A percentile compares a stretch with the other conserved stretches of the same genome.
These are phyloP conservation scores for Columba guinea DNA, from an alignment of 2,797 vertebrate species.

Conservation along the genomic window DNA sequence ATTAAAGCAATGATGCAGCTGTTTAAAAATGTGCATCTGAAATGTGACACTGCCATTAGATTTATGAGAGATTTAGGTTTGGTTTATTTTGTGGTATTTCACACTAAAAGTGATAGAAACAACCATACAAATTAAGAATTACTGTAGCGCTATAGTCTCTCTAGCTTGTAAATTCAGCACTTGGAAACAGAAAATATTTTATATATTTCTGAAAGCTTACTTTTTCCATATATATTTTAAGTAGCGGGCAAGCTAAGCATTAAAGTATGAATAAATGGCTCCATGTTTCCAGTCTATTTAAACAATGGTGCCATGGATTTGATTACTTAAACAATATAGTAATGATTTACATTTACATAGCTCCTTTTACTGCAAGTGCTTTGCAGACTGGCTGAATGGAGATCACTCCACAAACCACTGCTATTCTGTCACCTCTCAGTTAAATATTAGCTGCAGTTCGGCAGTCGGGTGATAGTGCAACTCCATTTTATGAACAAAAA, in stretches of 20 bases:
- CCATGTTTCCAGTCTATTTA: constrained; percentile 30
- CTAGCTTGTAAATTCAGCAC: constrained; percentile 25
- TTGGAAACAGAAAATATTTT: neutral
- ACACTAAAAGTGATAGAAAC: constrained; percentile 34
- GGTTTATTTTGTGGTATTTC: constrained; percentile 55
- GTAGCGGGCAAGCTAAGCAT: neutral
- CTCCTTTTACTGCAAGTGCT: neutral
- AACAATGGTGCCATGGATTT: constrained; percentile 7
- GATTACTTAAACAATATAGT: constrained; percentile 44
- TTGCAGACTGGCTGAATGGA: neutral
- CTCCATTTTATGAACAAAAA: constrained; percentile 4
- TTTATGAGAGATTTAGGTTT: constrained; percentile 35
- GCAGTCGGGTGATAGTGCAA: neutral
- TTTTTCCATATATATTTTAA: constrained; percentile 49
- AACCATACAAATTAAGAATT: constrained; percentile 58
- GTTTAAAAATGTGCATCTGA: constrained; percentile 33
- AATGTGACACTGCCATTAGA: neutral
- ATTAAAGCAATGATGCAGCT: constrained; percentile 17
- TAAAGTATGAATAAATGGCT: constrained; percentile 49
- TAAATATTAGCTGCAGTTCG: neutral
- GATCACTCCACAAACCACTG: neutral
- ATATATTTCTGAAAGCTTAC: constrained; percentile 32
- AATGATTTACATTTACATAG: constrained; percentile 20
- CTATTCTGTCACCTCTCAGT: neutral
- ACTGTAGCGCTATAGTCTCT: neutral